Percentiles rank a stretch among this genome's conserved stretches.
These are phyloP conservation scores for Turritopsis rubra DNA, from an alignment of 30 jellyfish, hydroid and myxozoan genomes.

Conservation along the genomic window DNA sequence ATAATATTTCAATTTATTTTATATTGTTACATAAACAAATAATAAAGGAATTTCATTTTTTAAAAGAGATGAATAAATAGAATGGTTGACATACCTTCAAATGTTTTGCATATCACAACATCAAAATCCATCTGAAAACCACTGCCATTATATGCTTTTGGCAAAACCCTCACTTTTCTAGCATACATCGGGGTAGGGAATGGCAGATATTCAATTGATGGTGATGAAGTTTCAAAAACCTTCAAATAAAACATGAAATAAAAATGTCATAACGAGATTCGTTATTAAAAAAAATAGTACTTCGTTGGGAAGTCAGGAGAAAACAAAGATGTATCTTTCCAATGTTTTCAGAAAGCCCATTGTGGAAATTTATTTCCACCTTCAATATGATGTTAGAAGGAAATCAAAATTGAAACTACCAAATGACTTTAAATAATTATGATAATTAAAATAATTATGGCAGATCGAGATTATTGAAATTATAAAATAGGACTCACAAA, in stretches of 20 bases:
- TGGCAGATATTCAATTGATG: neutral
- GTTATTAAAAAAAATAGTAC: neutral
- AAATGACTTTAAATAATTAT: neutral
- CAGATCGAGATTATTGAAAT: neutral
- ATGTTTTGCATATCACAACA: conserved; percentile 1
- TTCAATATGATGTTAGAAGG: too few species aligned
- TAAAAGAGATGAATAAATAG: neutral
- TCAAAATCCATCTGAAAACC: conserved; percentile 9
- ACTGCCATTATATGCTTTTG: neutral
- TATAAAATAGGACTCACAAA: neutral
- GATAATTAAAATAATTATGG: too few species aligned
- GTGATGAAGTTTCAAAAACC: neutral
- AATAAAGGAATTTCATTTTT: neutral
- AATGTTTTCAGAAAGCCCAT: too few species aligned
- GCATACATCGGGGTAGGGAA: neutral
- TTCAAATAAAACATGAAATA: neutral
- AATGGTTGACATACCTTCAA: neutral
- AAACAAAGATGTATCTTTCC: neutral
- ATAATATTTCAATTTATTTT: too few species aligned
- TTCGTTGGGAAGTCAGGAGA: neutral
- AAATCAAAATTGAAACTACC: neutral
- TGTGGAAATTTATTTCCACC: too few species aligned
- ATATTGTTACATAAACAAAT: neutral
- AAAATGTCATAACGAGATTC: too few species aligned
- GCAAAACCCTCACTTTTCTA: neutral